phyloP scores from a whole-genome alignment of 2,888 invertebrate genomes.

The Tetheella fluctuosa region DNA sequence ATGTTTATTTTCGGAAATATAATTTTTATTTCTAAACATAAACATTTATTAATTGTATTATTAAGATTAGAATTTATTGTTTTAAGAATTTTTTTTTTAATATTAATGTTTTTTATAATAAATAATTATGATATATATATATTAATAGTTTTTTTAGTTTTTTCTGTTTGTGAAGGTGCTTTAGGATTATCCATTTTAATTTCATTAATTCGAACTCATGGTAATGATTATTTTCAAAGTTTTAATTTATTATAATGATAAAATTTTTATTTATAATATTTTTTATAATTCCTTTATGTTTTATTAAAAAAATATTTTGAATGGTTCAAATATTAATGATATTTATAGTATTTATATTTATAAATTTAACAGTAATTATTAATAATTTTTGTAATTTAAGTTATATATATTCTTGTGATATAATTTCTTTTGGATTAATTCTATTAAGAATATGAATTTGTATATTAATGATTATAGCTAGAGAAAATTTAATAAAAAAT shows the following conservation, averaged over 20 bases:
- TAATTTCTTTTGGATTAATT: slow-evolving; percentile 82
- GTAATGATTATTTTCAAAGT: slow-evolving; percentile 86
- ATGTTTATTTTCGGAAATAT: slow-evolving; percentile 79
- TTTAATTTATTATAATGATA: slow-evolving; percentile 85
- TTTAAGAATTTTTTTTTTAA: slow-evolving; percentile 80
- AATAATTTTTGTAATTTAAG: slow-evolving; percentile 64
- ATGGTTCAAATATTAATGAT: slow-evolving; percentile 80
- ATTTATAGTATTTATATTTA: slow-evolving; percentile 76
- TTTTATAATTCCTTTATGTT: slow-evolving; percentile 81
- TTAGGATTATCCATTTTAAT: slow-evolving; percentile 86
- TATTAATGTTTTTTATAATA: slow-evolving; percentile 74
- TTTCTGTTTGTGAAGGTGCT: slow-evolving; percentile 86
- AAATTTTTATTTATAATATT: slow-evolving; percentile 77
- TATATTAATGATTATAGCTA: slow-evolving; percentile 84
- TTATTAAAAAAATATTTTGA: slow-evolving; percentile 79
- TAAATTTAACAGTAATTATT: slow-evolving; percentile 62
- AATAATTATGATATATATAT: slow-evolving; percentile 81
- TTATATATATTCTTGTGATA: slow-evolving; percentile 78
- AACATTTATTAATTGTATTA: slow-evolving; percentile 84
- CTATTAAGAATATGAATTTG: slow-evolving; percentile 85
- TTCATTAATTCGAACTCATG: slow-evolving; percentile 85
- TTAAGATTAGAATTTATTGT: slow-evolving; percentile 86
- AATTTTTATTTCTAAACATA: slow-evolving; percentile 82
- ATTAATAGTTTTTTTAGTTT: slow-evolving; percentile 85
- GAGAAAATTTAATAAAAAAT: slow-evolving; percentile 71